Base-by-base conservation (phyloP, 2,888 invertebrate genomes). In the Scaeva pyrastri region DNA sequence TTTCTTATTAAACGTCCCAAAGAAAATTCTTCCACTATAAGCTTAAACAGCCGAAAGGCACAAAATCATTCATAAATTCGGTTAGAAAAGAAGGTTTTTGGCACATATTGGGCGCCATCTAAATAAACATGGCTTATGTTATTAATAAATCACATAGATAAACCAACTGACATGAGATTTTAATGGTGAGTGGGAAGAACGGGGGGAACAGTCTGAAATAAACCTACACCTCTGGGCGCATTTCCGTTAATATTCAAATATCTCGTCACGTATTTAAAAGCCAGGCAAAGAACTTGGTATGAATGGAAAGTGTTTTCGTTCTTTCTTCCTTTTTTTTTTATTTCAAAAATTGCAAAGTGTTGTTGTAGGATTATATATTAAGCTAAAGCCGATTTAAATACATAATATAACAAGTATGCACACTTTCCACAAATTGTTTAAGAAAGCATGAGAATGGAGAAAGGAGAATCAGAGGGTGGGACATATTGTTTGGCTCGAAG, bases 91-190 rank as follows among this genome's bases (percentile, higher is more conserved):
- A 48, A 12, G 19, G n/a, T 66, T 16, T 16, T 48, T 1, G 6
- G 2, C 14, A n/a, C 21, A 21, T 39, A 31, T 52, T 68, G 68
- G 23, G 39, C 52, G 68, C 50, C 52, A 68, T 21, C n/a, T 12
- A n/a, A 36, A 19, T 50, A 19, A 52, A 68, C 23, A 52, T 23
- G 39, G n/a, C 52, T 52, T 68, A n/a, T 52, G 14, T 36, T 68
- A 41, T 68, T 52, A 31, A 68, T 68, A 68, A 68, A 68, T 52
- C 68, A 68, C 52, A 31, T n/a, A 52, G 68, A 68, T 68, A 48
- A 68, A 41, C 68, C 50, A 23, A 68, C 50, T 52, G 48, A n/a
- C 19, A 31, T 1, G 6, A n/a, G 52, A 19, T 14, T 52, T 14
- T 2, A 1, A 4, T 12, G 45, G 31, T 48, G 26, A 31, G 10